These are phyloP conservation scores for Piaya cayana DNA, from an alignment of 2,113 vertebrate species.

Conservation along the genomic window DNA sequence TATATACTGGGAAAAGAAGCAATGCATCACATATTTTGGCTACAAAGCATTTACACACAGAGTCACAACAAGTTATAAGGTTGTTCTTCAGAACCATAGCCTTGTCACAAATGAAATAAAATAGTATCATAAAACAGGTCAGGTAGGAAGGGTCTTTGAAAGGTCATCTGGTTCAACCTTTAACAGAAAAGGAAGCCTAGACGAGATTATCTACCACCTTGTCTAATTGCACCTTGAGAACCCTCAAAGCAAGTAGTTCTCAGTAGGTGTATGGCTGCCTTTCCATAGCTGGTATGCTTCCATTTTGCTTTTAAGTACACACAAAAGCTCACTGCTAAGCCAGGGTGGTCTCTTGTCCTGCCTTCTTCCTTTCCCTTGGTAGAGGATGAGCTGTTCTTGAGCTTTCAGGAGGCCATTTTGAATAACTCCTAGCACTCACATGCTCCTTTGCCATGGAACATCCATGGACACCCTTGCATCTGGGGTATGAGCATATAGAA, in stretches of 20 bases:
- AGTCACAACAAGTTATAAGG: neutral
- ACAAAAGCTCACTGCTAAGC: neutral
- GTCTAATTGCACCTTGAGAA: neutral
- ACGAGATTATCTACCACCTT: neutral
- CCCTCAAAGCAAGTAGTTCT: neutral
- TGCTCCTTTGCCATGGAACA: too few species aligned
- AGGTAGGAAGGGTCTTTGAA: too few species aligned
- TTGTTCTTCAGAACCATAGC: neutral
- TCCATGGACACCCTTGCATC: neutral
- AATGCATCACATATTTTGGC: accelerated
- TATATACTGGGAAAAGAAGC: neutral
- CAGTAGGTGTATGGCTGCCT: neutral
- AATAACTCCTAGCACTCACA: too few species aligned
- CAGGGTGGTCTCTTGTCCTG: too few species aligned
- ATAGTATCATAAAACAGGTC: neutral
- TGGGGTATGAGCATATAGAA: neutral
- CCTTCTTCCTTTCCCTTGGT: too few species aligned
- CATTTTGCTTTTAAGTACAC: neutral
- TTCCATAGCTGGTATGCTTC: neutral
- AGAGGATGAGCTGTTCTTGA: too few species aligned
- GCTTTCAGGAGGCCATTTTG: too few species aligned
- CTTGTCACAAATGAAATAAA: neutral
- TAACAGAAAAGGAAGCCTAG: too few species aligned
- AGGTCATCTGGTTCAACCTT: too few species aligned
- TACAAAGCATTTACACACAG: neutral